Evolutionary conservation across 2,797 vertebrate genomes (phyloP).

Genomic region (Pipistrellus kuhlii): DNA sequence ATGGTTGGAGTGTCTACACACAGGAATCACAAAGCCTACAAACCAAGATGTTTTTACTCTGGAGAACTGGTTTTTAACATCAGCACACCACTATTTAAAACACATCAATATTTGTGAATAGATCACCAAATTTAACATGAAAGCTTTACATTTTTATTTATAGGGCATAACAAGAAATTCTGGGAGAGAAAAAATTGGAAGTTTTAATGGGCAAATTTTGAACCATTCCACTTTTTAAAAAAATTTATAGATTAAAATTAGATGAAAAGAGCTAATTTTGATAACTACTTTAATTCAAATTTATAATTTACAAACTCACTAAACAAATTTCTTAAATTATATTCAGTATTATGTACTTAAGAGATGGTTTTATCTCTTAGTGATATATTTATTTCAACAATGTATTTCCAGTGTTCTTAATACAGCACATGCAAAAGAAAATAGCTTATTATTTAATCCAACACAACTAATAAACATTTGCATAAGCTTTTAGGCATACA

Average conservation of each 20-base stretch:
- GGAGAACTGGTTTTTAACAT: background rate
- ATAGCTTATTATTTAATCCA: background rate
- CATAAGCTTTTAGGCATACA: background rate
- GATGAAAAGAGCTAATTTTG: conserved; percentile 31
- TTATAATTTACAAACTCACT: conserved; percentile 27
- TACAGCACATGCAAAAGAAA: background rate
- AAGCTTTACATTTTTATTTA: conserved; percentile 22
- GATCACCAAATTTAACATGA: conserved; percentile 13
- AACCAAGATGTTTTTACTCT: background rate
- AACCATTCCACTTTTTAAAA: background rate
- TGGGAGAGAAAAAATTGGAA: conserved; percentile 19
- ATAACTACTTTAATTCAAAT: background rate
- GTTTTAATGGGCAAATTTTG: conserved; percentile 48
- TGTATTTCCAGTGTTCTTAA: conserved; percentile 30
- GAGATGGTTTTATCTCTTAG: background rate
- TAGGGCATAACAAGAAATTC: conserved; percentile 10
- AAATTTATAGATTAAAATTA: background rate
- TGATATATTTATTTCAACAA: background rate
- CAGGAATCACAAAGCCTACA: background rate
- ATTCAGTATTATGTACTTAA: conserved; percentile 36
- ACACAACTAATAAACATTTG: background rate
- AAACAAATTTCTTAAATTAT: background rate
- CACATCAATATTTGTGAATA: background rate
- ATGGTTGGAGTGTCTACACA: background rate
- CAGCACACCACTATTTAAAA: background rate